These are phyloP conservation scores for Mantis religiosa DNA, from an alignment of 2,888 invertebrate species.

Conservation along the genomic window DNA sequence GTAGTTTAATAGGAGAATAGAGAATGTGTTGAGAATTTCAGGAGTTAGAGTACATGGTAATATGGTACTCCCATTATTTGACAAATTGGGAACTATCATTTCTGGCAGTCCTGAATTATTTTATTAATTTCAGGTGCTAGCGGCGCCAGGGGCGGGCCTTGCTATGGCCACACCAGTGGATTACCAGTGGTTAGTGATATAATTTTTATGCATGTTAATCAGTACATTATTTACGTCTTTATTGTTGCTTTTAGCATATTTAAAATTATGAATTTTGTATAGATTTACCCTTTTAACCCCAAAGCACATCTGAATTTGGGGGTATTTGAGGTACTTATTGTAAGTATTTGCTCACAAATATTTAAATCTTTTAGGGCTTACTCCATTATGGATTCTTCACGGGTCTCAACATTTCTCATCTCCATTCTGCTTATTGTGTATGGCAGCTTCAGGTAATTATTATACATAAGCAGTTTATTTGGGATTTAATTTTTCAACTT, in stretches of 20 bases:
- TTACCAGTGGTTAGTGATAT: constrained; percentile 47
- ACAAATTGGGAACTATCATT: not conserved
- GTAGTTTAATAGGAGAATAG: not conserved
- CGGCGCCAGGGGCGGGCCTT: constrained; percentile 37
- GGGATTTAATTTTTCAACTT: not conserved
- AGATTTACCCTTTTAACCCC: too few species aligned
- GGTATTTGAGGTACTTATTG: too few species aligned
- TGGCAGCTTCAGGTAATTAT: constrained; percentile 74
- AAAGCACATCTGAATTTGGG: too few species aligned
- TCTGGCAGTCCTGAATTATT: not conserved
- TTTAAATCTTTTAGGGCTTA: constrained; percentile 66
- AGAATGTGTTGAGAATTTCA: not conserved
- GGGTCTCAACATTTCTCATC: constrained; percentile 94
- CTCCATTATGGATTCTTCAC: constrained; percentile 94
- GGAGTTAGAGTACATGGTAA: not conserved
- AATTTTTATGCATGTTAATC: not conserved
- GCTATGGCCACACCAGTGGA: constrained; percentile 50
- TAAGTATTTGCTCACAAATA: not conserved
- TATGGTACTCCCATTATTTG: not conserved
- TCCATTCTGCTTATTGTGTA: constrained; percentile 96
- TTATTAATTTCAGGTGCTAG: constrained; percentile 29
- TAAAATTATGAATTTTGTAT: not conserved
- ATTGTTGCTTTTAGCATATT: not conserved
- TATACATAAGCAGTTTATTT: not conserved
- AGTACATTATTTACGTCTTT: not conserved